Evolutionary conservation across 1,140 invertebrate species (phyloP), one percentile per base, ranked within the genome.

Genomic region (Xylocopa sonorina): DNA sequence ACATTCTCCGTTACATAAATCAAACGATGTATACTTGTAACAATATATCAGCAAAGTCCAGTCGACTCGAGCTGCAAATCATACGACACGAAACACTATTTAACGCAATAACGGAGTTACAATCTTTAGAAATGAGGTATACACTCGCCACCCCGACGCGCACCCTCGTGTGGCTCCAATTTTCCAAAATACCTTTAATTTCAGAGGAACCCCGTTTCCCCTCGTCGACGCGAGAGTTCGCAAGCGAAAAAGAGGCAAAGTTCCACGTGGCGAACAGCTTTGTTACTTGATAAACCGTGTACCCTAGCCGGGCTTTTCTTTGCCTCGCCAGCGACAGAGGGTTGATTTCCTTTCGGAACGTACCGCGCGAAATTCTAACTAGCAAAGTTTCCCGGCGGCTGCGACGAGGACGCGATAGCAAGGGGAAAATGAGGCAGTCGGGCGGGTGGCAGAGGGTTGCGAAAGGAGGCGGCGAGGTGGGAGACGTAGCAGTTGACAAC

Each of bases 401-500:
- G 68, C 80, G 68, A 48, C 53, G 79, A n/a, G n/a, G n/a, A 55
- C 68, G 62, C 71, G 62, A 78, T 58, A 67, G 79, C 24, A 76
- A 80, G 73, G 72, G 64, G 58, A 73, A 82, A 77, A 72, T 43
- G 80, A 72, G 64, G 48, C 64, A 51, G 43, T n/a, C n/a, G n/a
- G n/a, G n/a, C n/a, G n/a, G n/a, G n/a, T n/a, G n/a, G n/a, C n/a
- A n/a, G 62, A 43, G 16, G 55, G 62, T 14, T 24, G 2, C 18
- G 64, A 6, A 24, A 1, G 7, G 10, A 2, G 0, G 41, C 0
- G 9, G 2, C 48, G 1, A 14, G 24, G 64, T n/a, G 62, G n/a
- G 57, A 48, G 83, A 74, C 75, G 69, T 78, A 86, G 85, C 81
- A 87, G 87, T 82, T 85, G 87, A 88, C 87, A 88, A 88, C 87